Evolutionary conservation across 30 jellyfish, hydroid and myxozoan species (phyloP), one percentile per base, ranked within the genome.

Genomic region (Rhopilema esculentum): DNA sequence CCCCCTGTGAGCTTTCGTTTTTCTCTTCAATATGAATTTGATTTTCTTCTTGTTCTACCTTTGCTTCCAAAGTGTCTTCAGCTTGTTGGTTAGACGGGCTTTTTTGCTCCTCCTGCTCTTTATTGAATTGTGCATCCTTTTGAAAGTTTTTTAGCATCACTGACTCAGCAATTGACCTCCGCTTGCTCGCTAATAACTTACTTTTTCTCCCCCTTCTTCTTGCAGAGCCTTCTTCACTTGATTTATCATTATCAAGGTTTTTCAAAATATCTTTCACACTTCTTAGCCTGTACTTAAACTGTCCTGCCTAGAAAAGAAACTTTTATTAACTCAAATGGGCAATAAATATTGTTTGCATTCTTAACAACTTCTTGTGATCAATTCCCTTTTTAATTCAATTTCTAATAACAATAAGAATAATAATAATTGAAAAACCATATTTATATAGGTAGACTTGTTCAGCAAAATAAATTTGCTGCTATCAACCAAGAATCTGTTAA

Each of bases 241-340:
- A 25, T 27, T 49, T 49, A n/a, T 70, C 92, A 51, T 71, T 79
- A 20, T 62, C 27, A 50, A 82, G 26, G 23, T 21, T 25, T 22
- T 84, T 84, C 4, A 84, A 70, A 72, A 84, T 84, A 27, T 70
- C 81, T 19, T 61, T 53, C 15, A 84, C 81, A 74, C 92, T 84
- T 31, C 79, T 72, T 9, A 84, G 81, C 53, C 92, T 53, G 51
- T 84, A 84, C 6, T 69, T 17, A 28, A 84, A 84, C 62, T 27
- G 71, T 4, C 23, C 52, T 1, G 74, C 92, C 92, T 84, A 22
- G 31, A 72, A 21, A 23, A 29, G 53, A 4, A 27, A n/a, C n/a
- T 21, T 69, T 24, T 23, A 8, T 25, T 17, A 6, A 1, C 9
- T 69, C 12, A 29, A 40, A 6, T 25, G 23, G 12, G 69, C 1